phyloP scores from a whole-genome alignment of 1,140 invertebrate species.

The Macrosteles quadrilineatus region DNA sequence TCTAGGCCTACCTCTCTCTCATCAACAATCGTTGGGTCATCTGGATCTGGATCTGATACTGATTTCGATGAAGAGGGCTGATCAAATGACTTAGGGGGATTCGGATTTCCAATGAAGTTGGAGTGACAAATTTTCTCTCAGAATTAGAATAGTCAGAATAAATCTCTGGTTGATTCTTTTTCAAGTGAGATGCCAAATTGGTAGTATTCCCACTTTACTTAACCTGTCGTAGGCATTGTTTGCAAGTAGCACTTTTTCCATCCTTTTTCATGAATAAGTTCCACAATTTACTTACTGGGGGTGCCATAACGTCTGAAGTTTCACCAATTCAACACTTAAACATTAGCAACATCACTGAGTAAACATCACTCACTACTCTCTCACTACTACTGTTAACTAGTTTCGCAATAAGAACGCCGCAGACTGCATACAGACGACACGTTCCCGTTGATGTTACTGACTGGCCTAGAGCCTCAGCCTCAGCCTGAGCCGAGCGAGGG shows the following conservation, averaged over 20 bases:
- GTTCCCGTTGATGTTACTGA: too few relatives aligned
- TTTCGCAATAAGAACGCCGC: too few relatives aligned
- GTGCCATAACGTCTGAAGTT: too few relatives aligned
- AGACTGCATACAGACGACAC: too few relatives aligned
- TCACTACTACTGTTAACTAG: too few relatives aligned
- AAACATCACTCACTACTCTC: too few relatives aligned
- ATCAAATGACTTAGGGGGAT: neutral
- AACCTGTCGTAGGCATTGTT: conserved; percentile 5
- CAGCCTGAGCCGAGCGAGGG: too few relatives aligned
- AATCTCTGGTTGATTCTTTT: neutral
- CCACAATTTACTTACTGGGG: conserved; percentile 21
- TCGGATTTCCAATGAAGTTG: neutral
- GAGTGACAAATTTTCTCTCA: too few relatives aligned
- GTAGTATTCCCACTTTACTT: conserved; percentile 25
- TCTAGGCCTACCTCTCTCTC: neutral
- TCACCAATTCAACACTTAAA: too few relatives aligned
- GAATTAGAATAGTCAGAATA: neutral
- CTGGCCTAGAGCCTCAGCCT: too few relatives aligned
- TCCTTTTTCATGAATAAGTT: neutral
- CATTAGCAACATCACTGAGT: too few relatives aligned
- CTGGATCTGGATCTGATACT: neutral
- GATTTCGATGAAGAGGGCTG: neutral
- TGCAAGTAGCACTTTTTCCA: neutral
- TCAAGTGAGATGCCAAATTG: conserved; percentile 11
- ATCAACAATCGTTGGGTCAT: neutral